These are phyloP conservation scores for Diogma glabrata DNA, from an alignment of 2,888 invertebrate genomes.

Conservation along the genomic window DNA sequence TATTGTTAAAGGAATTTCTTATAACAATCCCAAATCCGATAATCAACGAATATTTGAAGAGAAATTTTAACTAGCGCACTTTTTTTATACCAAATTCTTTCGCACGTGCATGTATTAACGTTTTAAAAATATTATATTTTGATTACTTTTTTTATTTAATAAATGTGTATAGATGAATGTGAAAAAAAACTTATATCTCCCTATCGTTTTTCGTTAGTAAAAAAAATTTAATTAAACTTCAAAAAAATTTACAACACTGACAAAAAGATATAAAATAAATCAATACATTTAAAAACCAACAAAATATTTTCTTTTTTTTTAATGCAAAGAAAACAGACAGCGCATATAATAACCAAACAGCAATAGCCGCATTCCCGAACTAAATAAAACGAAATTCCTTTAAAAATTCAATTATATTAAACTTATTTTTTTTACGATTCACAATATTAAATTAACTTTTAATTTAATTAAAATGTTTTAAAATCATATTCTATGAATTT, in stretches of 20 bases:
- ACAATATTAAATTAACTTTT: slow-evolving; percentile 2
- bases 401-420: slow-evolving; percentile 6
- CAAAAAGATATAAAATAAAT: background rate
- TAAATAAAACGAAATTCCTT: slow-evolving; percentile 5
- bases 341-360: slow-evolving; percentile 9
- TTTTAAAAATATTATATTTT: background rate
- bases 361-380: slow-evolving; percentile 10
- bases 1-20: slow-evolving; percentile 9
- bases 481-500: background rate
- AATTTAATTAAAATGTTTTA: slow-evolving; percentile 1
- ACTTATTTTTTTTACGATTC: too few relatives aligned
- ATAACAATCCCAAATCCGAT: too few relatives aligned
- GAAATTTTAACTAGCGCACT: slow-evolving; percentile 9
- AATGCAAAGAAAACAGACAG: slow-evolving; percentile 6
- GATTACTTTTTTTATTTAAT: background rate
- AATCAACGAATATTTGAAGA: too few relatives aligned
- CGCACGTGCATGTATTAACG: slow-evolving; percentile 1
- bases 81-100: slow-evolving; percentile 7
- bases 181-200: slow-evolving; percentile 7
- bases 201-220: slow-evolving; percentile 1
- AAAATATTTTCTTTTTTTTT: background rate
- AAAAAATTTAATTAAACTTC: slow-evolving; percentile 1
- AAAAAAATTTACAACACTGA: background rate
- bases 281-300: slow-evolving; percentile 7
- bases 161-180: too few relatives aligned